phyloP scores from a whole-genome alignment of 2,888 invertebrate genomes.

The Dugesia japonica region DNA sequence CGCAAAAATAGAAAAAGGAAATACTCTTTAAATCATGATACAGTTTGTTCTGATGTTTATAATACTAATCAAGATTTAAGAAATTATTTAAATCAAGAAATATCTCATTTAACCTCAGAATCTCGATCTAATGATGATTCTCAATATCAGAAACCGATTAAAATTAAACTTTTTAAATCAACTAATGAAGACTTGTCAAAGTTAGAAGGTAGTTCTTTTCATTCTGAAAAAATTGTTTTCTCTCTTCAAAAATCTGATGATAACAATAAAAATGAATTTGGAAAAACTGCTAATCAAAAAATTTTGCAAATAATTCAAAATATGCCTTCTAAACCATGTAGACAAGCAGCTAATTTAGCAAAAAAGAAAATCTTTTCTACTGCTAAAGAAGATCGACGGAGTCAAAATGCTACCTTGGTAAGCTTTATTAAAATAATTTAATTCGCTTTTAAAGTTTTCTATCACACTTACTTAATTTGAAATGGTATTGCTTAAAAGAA shows the following conservation, averaged over 20 bases:
- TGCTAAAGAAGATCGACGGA: constrained; percentile 26
- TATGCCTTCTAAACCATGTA: not conserved
- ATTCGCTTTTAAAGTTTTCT: too few species aligned
- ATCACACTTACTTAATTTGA: too few species aligned
- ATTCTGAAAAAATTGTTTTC: not conserved
- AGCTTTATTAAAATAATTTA: too few species aligned
- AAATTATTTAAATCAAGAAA: not conserved
- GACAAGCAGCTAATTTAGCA: constrained; percentile 26
- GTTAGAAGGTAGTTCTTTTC: not conserved
- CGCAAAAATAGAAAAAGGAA: not conserved
- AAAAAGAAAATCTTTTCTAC: constrained; percentile 32
- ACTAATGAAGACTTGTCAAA: not conserved
- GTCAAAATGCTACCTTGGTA: constrained; percentile 25
- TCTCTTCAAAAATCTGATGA: not conserved
- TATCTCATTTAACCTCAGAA: not conserved
- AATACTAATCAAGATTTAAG: not conserved
- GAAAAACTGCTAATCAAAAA: not conserved
- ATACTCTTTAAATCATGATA: not conserved
- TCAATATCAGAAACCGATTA: not conserved
- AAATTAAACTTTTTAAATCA: not conserved
- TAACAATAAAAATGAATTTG: not conserved
- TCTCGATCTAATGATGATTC: not conserved
- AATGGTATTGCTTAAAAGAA: too few species aligned
- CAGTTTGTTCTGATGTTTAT: not conserved
- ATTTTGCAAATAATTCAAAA: not conserved